phyloP scores from a whole-genome alignment of 2,113 vertebrate species.

The Vulpes ferrilata region DNA sequence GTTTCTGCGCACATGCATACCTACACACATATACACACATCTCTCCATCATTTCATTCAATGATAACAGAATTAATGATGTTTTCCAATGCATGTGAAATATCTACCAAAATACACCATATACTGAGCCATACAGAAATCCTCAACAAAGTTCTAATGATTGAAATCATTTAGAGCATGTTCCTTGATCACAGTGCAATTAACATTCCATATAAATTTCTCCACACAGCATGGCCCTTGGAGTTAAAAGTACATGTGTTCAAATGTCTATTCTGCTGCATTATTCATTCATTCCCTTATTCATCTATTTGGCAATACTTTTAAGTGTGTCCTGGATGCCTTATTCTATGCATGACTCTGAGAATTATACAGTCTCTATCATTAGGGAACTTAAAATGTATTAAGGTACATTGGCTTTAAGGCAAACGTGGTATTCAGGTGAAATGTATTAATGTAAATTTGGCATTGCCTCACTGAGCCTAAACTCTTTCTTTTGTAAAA shows the following conservation, averaged over 20 bases:
- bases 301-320: not conserved
- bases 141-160: not conserved
- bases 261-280: not conserved
- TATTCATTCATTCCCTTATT: constrained; percentile 18
- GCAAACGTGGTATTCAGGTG: not conserved
- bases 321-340: not conserved
- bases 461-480: not conserved
- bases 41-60: not conserved
- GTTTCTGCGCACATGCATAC: too few species aligned
- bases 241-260: not conserved
- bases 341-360: not conserved
- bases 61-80: not conserved
- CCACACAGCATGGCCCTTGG: not conserved
- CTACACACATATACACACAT: not conserved
- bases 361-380: not conserved
- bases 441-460: not conserved
- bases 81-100: not conserved
- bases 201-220: not conserved
- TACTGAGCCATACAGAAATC: not conserved
- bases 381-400: not conserved
- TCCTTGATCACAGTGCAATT: not conserved
- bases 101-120: not conserved
- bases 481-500: not conserved
- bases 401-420: not conserved
- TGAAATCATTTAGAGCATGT: not conserved